Conservation (phyloP, 2,797 vertebrate genomes). For the Luscinia luscinia region DNA sequence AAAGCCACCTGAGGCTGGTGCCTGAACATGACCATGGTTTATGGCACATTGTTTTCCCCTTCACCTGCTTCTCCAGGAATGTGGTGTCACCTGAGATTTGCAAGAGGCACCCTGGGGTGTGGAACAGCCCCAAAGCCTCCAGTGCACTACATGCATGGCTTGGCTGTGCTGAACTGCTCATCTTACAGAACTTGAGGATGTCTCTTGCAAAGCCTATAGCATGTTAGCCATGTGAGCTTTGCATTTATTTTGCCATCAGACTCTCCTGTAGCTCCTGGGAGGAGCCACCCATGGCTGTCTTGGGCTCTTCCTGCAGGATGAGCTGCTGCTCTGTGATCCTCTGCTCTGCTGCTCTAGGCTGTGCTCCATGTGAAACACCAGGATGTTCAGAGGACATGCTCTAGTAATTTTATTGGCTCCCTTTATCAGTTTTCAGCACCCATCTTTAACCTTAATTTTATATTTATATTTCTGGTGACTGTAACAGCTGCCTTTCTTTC, state of each 20-base stretch:
- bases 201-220: background rate
- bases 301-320: background rate
- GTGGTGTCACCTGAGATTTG: background rate
- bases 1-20: background rate
- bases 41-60: background rate
- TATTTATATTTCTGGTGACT: background rate
- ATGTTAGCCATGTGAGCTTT: background rate
- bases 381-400: background rate
- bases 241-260: background rate
- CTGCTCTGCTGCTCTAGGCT: background rate
- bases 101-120: background rate
- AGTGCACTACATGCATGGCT: rapidly evolving
- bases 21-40: background rate
- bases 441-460: background rate
- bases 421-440: background rate
- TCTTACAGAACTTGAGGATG: background rate
- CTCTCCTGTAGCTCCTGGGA: background rate
- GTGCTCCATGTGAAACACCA: background rate
- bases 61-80: background rate
- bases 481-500: background rate
- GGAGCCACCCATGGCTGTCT: background rate
- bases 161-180: background rate
- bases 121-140: background rate
- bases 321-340: background rate
- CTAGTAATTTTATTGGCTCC: background rate